These are phyloP conservation scores for Atherinomorus stipes DNA, from an alignment of 2,113 vertebrate genomes.

Conservation along the genomic window DNA sequence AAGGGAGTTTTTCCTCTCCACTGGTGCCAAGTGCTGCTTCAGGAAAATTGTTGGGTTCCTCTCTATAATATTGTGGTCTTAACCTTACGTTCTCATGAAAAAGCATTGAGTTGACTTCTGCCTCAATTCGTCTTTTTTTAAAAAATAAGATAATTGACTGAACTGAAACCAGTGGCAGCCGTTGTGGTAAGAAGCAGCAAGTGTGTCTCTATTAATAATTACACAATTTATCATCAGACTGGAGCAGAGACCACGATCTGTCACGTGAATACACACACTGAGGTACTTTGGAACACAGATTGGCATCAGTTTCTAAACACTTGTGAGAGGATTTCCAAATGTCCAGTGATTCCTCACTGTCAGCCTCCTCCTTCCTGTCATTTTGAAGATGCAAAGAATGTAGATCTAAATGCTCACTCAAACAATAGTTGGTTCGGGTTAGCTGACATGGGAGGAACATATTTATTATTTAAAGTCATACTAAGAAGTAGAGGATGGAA, in stretches of 20 bases:
- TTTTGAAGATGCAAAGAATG: conserved; percentile 10
- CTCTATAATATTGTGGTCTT: not conserved
- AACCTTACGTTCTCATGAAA: not conserved
- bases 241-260: conserved; percentile 24
- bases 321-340: conserved; percentile 43
- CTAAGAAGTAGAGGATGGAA: not conserved
- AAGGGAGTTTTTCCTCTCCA: not conserved
- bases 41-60: not conserved
- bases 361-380: not conserved
- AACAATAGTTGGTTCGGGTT: not conserved
- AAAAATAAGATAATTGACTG: not conserved
- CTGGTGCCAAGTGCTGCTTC: not conserved
- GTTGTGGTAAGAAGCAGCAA: not conserved
- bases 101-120: not conserved
- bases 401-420: not conserved
- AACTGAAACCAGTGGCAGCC: conserved; percentile 1
- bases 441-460: not conserved
- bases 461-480: not conserved
- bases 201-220: conserved; percentile 68
- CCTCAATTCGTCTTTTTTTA: not conserved
- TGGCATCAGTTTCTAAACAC: conserved; percentile 36
- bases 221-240: conserved; percentile 61
- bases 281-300: conserved; percentile 24
- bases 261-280: conserved; percentile 25
- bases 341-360: conserved; percentile 12